A percentile compares a stretch with the other conserved stretches of the same genome.
Conservation (phyloP, 2,888 invertebrate species). For the Synanthedon tipuliformis region DNA sequence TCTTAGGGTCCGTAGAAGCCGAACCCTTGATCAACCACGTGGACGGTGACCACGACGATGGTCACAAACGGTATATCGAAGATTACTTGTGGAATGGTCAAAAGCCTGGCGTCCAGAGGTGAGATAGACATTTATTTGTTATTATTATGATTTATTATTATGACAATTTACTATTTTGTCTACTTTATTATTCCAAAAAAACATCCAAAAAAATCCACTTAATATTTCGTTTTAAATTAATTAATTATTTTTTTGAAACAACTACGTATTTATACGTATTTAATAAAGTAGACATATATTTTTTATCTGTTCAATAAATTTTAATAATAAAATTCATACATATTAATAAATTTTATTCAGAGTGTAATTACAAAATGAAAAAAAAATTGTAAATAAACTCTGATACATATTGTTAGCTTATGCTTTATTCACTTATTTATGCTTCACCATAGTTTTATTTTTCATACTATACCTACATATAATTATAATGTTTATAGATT, state of each 20-base stretch:
- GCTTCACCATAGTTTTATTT: conserved; percentile 26
- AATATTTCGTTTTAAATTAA: no score
- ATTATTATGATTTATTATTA: no score
- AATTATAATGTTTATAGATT: conserved; percentile 45
- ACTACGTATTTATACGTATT: no score
- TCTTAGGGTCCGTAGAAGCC: conserved; percentile 74
- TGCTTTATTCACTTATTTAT: conserved; percentile 36
- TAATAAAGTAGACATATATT: conserved; percentile 8
- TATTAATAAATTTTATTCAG: conserved; percentile 1
- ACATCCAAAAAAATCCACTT: no score
- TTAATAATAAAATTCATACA: no score
- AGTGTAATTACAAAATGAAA: conserved; percentile 11
- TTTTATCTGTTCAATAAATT: background rate
- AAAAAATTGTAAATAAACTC: conserved; percentile 17
- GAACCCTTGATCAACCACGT: conserved; percentile 80
- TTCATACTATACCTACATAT: conserved; percentile 21
- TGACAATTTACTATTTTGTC: background rate
- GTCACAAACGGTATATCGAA: conserved; percentile 57
- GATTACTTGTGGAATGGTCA: conserved; percentile 65
- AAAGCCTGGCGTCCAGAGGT: conserved; percentile 63
- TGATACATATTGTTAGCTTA: conserved; percentile 20
- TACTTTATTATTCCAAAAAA: conserved; percentile 1
- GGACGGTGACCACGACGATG: conserved; percentile 64
- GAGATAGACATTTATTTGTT: conserved; percentile 10
- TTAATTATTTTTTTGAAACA: no score